Base-by-base conservation (phyloP, 1,140 invertebrate genomes). In the Aphaenogaster floridana region DNA sequence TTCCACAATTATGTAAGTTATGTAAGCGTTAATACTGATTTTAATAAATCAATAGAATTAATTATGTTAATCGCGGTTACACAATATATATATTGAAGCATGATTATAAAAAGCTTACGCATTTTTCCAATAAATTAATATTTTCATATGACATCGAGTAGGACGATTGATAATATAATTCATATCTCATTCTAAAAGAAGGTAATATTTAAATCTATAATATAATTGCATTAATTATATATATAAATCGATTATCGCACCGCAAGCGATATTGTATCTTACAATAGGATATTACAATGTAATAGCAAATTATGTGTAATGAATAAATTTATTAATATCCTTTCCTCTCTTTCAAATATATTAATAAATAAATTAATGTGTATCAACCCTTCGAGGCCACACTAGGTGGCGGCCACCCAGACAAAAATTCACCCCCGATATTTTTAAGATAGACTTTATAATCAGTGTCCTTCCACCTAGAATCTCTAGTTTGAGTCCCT, bases 11-110 rank as follows among this genome's bases (percentile, higher is more conserved):
- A 8, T 28, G 36, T 21, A 59, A 42, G n/a, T 77, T 77, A 61
- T 45, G 6, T 34, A 54, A 77, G 36, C 21, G 13, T 61, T 45
- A 77, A 77, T 59, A 45, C 8, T 61, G 36, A 77, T 59, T 59
- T 57, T 59, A 42, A 59, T 42, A 59, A 77, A 39, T 77, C 74
- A 21, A 77, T 77, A 9, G 21, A 77, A 21, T 77, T 36, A 21
- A 45, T 72, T 39, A 57, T 36, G 36, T 21, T 4, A 61, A 77
- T 77, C 28, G 2, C 11, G 17, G 1, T n/a, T n/a, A 13, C 7
- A 11, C 34, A 52, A 48, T 28, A 28, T 28, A 28, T 28, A 28
- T 28, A 28, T 39, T 63, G 21, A 48, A 34, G 3, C 15, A 28
- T 3, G 17, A 36, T 66, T 79, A 48, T 34, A 39, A 36, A 66